phyloP scores from a whole-genome alignment of 2,797 vertebrate species.

The Sitta carolinensis region DNA sequence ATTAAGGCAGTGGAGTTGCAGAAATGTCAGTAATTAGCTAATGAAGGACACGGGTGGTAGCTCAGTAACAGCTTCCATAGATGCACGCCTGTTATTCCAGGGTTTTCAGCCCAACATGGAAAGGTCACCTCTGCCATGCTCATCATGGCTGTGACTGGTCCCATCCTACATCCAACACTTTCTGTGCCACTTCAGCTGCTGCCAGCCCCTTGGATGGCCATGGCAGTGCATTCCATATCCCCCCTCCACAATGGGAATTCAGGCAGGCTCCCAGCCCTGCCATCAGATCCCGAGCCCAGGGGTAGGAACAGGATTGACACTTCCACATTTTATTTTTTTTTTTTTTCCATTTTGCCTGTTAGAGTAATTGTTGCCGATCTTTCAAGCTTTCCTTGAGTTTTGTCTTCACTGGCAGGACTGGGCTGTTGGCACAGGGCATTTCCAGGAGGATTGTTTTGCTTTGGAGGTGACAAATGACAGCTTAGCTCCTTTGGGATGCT shows the following conservation, averaged over 20 bases:
- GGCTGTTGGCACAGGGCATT: background rate
- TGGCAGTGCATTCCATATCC: background rate
- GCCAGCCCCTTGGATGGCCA: background rate
- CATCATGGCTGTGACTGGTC: rapidly evolving
- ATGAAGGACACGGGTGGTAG: background rate
- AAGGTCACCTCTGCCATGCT: background rate
- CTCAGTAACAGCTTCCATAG: background rate
- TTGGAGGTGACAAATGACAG: background rate
- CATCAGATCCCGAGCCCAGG: background rate
- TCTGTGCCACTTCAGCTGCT: background rate
- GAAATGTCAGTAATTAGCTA: background rate
- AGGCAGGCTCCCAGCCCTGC: background rate
- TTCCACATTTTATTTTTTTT: background rate
- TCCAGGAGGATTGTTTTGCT: background rate
- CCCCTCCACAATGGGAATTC: background rate
- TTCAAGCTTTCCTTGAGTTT: background rate
- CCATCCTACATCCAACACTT: background rate
- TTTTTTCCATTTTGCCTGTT: background rate
- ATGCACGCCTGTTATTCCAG: too few species aligned
- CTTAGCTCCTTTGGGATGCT: background rate
- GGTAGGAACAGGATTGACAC: background rate
- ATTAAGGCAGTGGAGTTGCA: background rate
- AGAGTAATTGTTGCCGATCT: background rate
- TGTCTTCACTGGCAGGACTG: background rate
- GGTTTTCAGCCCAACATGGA: background rate